phyloP scores from a whole-genome alignment of 37 sponge, comb jelly and placozoan genomes.

The Crambe crambe region DNA sequence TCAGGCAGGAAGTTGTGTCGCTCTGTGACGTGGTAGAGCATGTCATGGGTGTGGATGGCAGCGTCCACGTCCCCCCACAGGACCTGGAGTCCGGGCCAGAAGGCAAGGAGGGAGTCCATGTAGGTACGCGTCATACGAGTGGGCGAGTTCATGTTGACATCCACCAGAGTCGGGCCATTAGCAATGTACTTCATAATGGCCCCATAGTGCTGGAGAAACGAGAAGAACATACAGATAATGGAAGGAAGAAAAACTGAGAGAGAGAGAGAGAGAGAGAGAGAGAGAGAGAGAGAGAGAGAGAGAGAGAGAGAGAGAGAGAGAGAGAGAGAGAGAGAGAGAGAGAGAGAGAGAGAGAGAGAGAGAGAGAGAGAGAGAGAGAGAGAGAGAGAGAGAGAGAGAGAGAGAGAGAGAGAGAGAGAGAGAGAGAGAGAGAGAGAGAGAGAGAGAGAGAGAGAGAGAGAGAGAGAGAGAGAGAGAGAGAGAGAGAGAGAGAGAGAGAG shows the following conservation, averaged over 20 bases:
- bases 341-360: not conserved
- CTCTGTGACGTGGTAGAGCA: slow-evolving; percentile 77
- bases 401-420: not conserved
- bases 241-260: not conserved
- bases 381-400: not conserved
- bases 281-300: slow-evolving; percentile 17
- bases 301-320: not conserved
- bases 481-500: not conserved
- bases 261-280: not conserved
- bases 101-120: slow-evolving; percentile 94
- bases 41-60: slow-evolving; percentile 75
- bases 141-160: slow-evolving; percentile 82
- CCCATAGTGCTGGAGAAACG: slow-evolving; percentile 83
- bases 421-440: slow-evolving; percentile 15
- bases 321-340: not conserved
- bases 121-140: slow-evolving; percentile 42
- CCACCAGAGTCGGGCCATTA: slow-evolving; percentile 69
- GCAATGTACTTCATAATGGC: slow-evolving; percentile 79
- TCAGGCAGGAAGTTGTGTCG: slow-evolving; percentile 86
- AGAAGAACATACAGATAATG: no score
- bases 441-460: not conserved
- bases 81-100: slow-evolving; percentile 99
- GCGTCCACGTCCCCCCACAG: slow-evolving; percentile 80
- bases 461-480: not conserved
- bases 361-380: not conserved